Evolutionary conservation across 1,140 invertebrate genomes (phyloP).

Genomic region (Cydia fagiglandana): DNA sequence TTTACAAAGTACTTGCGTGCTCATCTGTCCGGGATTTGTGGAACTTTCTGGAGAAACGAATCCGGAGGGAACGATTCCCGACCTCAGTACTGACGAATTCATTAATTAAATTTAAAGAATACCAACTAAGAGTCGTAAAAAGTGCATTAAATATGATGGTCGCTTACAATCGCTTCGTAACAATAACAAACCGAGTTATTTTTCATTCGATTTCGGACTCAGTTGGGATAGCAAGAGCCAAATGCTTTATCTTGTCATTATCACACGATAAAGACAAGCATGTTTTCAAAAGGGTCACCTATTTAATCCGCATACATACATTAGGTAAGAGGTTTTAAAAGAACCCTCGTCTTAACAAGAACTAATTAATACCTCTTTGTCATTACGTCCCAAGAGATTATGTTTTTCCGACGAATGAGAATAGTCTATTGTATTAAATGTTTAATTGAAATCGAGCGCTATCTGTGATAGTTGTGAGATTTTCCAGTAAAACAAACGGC

Average conservation of each 20-base stretch:
- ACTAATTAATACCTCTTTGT: not conserved
- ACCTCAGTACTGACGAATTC: not conserved
- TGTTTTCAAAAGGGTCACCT: not conserved
- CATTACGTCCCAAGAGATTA: not conserved
- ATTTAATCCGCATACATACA: not conserved
- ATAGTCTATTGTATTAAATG: conserved; percentile 19
- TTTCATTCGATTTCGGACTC: too few relatives aligned
- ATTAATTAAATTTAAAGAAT: not conserved
- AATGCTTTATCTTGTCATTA: not conserved
- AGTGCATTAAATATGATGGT: too few relatives aligned
- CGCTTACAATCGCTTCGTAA: too few relatives aligned
- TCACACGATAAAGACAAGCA: not conserved
- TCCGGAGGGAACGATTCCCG: not conserved
- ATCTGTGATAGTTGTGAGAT: conserved; percentile 26
- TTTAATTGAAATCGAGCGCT: conserved; percentile 14
- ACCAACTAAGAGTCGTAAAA: too few relatives aligned
- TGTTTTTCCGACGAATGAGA: conserved; percentile 7
- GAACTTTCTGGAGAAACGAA: conserved; percentile 9
- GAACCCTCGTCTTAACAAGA: not conserved
- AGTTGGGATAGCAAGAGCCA: too few relatives aligned
- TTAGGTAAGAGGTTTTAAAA: not conserved
- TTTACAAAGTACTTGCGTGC: conserved; percentile 7
- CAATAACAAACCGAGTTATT: too few relatives aligned
- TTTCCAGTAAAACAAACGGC: conserved; percentile 28
- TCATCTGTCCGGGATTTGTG: not conserved